Conservation (phyloP, 2,888 invertebrate genomes). For the Odontothrips loti region DNA sequence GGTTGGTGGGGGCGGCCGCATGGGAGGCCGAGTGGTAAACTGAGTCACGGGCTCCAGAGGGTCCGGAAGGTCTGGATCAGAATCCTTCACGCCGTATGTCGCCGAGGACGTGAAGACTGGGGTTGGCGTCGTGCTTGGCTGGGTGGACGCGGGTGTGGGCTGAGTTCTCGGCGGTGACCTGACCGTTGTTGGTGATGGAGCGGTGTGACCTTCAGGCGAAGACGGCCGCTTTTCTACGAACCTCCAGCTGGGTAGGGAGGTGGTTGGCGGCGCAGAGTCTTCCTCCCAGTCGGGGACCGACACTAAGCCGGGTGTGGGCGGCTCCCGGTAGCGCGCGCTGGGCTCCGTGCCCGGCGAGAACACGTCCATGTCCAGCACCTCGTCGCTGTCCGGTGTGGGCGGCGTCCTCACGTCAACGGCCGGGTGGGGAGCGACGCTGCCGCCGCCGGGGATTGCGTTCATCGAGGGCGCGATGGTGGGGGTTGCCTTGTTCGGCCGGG, state of each 20-base stretch:
- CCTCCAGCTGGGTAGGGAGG: slow-evolving; percentile 42
- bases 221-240: slow-evolving; percentile 42
- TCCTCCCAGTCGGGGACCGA: slow-evolving; percentile 35
- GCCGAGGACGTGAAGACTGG: no score
- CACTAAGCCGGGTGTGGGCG: background rate
- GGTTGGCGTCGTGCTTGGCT: background rate
- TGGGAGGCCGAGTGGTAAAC: no score
- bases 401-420: background rate
- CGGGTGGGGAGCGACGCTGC: background rate
- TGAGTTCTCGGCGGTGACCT: no score
- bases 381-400: background rate
- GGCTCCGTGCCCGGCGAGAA: slow-evolving; percentile 6
- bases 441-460: background rate
- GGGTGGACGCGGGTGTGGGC: no score
- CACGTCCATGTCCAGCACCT: background rate
- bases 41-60: no score
- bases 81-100: no score
- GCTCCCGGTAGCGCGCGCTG: slow-evolving; percentile 11
- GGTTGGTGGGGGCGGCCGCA: background rate
- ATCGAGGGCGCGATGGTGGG: background rate
- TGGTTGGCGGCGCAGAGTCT: slow-evolving; percentile 25
- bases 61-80: no score
- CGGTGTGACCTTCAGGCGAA: no score
- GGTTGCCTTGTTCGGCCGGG: background rate
- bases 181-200: no score